Evolutionary conservation across 2,888 invertebrate species (phyloP).

Genomic region (Netelia melanura): DNA sequence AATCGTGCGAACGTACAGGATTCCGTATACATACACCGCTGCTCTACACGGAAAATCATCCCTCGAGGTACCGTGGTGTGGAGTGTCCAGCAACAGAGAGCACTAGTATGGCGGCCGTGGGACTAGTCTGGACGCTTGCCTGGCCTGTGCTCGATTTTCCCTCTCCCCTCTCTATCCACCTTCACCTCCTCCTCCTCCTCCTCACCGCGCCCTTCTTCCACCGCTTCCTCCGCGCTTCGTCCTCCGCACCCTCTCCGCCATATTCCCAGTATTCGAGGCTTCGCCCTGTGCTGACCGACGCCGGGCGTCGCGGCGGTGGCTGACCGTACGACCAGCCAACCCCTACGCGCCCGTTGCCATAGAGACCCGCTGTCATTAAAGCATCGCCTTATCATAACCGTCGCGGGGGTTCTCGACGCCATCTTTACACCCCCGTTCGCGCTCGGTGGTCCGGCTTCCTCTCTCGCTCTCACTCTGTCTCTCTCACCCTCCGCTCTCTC

Average conservation of each 20-base stretch:
- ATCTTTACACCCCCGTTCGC: slow-evolving; percentile 82
- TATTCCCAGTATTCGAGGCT: slow-evolving; percentile 64
- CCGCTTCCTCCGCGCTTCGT: slow-evolving; percentile 50
- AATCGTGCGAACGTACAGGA: slow-evolving; percentile 23
- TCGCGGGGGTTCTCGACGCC: slow-evolving; percentile 82
- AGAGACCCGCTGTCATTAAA: slow-evolving; percentile 84
- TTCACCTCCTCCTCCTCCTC: slow-evolving; percentile 63
- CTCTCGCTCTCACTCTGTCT: slow-evolving; percentile 61
- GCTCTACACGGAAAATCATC: slow-evolving; percentile 80
- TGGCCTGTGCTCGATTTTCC: slow-evolving; percentile 70
- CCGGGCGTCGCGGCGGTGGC: slow-evolving; percentile 81
- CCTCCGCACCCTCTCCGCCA: slow-evolving; percentile 67
- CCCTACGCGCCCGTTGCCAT: slow-evolving; percentile 83
- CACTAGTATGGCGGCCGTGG: slow-evolving; percentile 82
- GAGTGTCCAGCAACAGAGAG: slow-evolving; percentile 76
- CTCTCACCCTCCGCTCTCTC: slow-evolving; percentile 46
- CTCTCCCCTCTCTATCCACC: slow-evolving; percentile 56
- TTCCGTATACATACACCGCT: slow-evolving; percentile 31
- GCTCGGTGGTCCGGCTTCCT: slow-evolving; percentile 66
- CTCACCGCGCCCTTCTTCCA: slow-evolving; percentile 61
- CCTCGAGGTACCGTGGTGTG: slow-evolving; percentile 78
- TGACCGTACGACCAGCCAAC: slow-evolving; percentile 75
- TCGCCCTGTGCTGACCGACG: slow-evolving; percentile 82
- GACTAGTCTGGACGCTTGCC: slow-evolving; percentile 66
- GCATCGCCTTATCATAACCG: slow-evolving; percentile 85